Conservation (phyloP, 2,888 invertebrate species). For the Scaeva pyrastri region DNA sequence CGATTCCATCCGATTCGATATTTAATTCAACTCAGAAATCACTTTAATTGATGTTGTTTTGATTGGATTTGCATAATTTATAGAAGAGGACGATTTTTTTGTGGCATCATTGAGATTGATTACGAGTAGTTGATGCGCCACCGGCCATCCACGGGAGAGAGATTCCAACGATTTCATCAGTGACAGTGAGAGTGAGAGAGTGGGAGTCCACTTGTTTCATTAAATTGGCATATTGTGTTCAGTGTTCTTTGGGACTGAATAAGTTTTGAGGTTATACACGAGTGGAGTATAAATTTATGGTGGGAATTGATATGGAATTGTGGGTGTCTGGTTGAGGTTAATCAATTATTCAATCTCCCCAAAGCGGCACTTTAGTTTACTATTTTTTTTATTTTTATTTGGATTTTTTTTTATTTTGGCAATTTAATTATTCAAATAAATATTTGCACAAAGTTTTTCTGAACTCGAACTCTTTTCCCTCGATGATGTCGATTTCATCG, state of each 20-base stretch:
- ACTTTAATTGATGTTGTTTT: constrained; percentile 69
- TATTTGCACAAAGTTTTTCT: constrained; percentile 63
- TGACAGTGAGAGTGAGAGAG: too few species aligned
- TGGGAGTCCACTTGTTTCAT: too few species aligned
- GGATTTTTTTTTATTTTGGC: constrained; percentile 8
- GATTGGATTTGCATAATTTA: constrained; percentile 72
- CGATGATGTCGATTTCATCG: constrained; percentile 8
- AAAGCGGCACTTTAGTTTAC: constrained; percentile 36
- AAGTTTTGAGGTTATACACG: background rate
- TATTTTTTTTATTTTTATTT: constrained; percentile 2
- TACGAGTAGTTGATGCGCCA: constrained; percentile 47
- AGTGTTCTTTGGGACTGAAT: background rate
- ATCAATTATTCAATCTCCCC: constrained; percentile 49
- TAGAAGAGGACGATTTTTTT: constrained; percentile 26
- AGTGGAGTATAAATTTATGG: background rate
- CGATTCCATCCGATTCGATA: background rate
- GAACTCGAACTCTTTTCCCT: background rate
- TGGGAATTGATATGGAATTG: background rate
- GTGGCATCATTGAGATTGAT: constrained; percentile 61
- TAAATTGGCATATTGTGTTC: constrained; percentile 30
- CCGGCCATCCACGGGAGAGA: background rate
- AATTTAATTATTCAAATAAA: constrained; percentile 11
- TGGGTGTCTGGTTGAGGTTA: background rate
- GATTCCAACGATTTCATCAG: constrained; percentile 17
- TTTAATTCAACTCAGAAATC: constrained; percentile 64